Percentiles rank a stretch among this genome's conserved stretches.
These are phyloP conservation scores for Paedocypris micromegethes DNA, from an alignment of 2,797 vertebrate genomes.

Conservation along the genomic window DNA sequence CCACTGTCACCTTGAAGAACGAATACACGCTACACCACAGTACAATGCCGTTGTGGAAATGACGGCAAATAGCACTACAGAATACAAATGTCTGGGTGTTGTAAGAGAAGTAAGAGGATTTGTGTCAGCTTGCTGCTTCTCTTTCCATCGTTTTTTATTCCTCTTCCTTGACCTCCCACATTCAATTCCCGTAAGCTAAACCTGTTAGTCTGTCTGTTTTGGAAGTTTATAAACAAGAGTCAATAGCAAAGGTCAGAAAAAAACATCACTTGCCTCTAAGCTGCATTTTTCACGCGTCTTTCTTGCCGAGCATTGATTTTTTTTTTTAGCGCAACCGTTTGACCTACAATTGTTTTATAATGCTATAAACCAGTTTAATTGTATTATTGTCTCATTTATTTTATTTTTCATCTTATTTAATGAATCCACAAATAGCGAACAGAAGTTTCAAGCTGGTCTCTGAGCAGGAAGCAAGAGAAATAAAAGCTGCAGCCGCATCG, in stretches of 20 bases:
- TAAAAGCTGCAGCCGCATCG: no score
- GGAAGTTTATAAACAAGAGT: constrained; percentile 28
- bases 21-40: constrained; percentile 19
- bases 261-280: constrained; percentile 17
- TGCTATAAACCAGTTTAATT: constrained; percentile 14
- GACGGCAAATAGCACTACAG: constrained; percentile 10
- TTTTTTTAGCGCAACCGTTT: constrained; percentile 21
- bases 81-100: constrained; percentile 7
- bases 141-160: constrained; percentile 20
- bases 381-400: no score
- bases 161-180: constrained; percentile 12
- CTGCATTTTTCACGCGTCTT: constrained; percentile 21
- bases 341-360: constrained; percentile 1
- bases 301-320: constrained; percentile 39
- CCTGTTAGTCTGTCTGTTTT: constrained; percentile 28
- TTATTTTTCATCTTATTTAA: no score
- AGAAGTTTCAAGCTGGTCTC: no score
- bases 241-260: constrained; percentile 22
- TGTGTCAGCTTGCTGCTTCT: constrained; percentile 20
- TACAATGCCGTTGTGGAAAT: constrained; percentile 19
- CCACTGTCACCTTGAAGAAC: constrained; percentile 36
- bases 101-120: constrained; percentile 1
- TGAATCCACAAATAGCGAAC: no score
- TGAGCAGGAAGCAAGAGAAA: not conserved
- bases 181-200: constrained; percentile 22